These are phyloP conservation scores for Cynaeus angustus DNA, from an alignment of 2,888 invertebrate genomes.

Conservation along the genomic window DNA sequence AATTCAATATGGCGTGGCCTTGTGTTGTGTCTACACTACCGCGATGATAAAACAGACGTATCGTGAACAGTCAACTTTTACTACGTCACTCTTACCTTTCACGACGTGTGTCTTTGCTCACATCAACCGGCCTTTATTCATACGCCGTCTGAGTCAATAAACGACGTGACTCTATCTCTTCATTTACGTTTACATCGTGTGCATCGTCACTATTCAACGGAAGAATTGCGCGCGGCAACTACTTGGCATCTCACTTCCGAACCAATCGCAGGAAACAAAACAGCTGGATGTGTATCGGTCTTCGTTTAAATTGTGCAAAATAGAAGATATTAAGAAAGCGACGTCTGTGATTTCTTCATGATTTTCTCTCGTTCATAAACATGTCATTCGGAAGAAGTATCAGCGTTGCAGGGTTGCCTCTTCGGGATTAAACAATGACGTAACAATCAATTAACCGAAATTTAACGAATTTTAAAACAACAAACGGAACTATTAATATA, in stretches of 20 bases:
- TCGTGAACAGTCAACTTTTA: slow-evolving; percentile 45
- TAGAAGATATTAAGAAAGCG: slow-evolving; percentile 16
- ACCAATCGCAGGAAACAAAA: slow-evolving; percentile 55
- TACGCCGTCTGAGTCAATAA: slow-evolving; percentile 59
- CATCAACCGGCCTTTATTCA: slow-evolving; percentile 62
- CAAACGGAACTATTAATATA: neutral
- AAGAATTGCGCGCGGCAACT: slow-evolving; percentile 48
- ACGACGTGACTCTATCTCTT: slow-evolving; percentile 48
- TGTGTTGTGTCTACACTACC: slow-evolving; percentile 69
- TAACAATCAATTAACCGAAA: slow-evolving; percentile 5
- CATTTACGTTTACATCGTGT: neutral
- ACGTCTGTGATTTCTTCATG: slow-evolving; percentile 21
- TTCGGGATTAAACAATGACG: slow-evolving; percentile 17
- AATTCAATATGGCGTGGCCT: slow-evolving; percentile 77
- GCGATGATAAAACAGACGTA: slow-evolving; percentile 55
- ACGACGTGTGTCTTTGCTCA: slow-evolving; percentile 53
- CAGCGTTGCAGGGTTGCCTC: slow-evolving; percentile 31
- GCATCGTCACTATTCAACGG: neutral
- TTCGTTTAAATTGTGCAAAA: slow-evolving; percentile 46
- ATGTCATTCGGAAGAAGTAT: slow-evolving; percentile 50
- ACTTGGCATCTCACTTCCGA: slow-evolving; percentile 56
- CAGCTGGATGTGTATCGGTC: slow-evolving; percentile 51
- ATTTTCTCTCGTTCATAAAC: slow-evolving; percentile 55
- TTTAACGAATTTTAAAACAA: neutral
- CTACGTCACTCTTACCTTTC: slow-evolving; percentile 44